Percentiles rank a stretch among this genome's conserved stretches.
Evolutionary conservation across 1,140 invertebrate species (phyloP).

Genomic region (Drosophila hydei): DNA sequence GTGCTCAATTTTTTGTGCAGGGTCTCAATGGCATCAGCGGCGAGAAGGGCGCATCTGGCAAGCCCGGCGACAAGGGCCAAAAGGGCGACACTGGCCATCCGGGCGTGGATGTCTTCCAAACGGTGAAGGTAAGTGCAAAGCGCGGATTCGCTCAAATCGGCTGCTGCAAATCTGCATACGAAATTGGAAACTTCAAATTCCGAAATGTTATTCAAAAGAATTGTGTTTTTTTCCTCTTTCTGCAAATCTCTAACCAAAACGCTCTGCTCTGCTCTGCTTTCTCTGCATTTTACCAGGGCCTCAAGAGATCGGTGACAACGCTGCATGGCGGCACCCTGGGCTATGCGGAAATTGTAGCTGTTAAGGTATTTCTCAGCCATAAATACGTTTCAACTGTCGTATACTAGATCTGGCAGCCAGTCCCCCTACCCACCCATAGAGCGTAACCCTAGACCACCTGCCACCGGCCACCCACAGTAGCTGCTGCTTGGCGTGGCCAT

Average conservation of each 20-base stretch:
- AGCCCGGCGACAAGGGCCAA: constrained; percentile 93
- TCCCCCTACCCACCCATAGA: background rate
- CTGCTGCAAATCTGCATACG: constrained; percentile 54
- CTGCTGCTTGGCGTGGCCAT: constrained; percentile 19
- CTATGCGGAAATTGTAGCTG: constrained; percentile 97
- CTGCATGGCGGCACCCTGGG: constrained; percentile 93
- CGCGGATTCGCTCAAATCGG: constrained; percentile 13
- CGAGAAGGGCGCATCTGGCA: constrained; percentile 96
- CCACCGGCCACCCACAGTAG: too few relatives aligned
- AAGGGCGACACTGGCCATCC: constrained; percentile 93
- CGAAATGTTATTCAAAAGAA: constrained; percentile 44
- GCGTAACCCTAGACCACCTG: background rate
- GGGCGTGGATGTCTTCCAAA: constrained; percentile 95
- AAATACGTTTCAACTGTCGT: constrained; percentile 39
- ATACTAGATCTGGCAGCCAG: constrained; percentile 24
- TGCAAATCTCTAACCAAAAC: constrained; percentile 37
- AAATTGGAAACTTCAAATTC: constrained; percentile 45
- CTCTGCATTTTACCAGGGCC: constrained; percentile 86
- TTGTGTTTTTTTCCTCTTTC: constrained; percentile 16
- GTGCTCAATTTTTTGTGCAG: constrained; percentile 84
- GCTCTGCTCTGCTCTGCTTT: constrained; percentile 38
- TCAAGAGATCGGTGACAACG: constrained; percentile 96
- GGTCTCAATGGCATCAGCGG: constrained; percentile 97
- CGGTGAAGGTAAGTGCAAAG: constrained; percentile 90
- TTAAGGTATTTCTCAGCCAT: constrained; percentile 89